Evolutionary conservation across 2,797 vertebrate genomes (phyloP), one percentile per base, ranked within the genome.

Genomic region (Hippopotamyrus pictus): DNA sequence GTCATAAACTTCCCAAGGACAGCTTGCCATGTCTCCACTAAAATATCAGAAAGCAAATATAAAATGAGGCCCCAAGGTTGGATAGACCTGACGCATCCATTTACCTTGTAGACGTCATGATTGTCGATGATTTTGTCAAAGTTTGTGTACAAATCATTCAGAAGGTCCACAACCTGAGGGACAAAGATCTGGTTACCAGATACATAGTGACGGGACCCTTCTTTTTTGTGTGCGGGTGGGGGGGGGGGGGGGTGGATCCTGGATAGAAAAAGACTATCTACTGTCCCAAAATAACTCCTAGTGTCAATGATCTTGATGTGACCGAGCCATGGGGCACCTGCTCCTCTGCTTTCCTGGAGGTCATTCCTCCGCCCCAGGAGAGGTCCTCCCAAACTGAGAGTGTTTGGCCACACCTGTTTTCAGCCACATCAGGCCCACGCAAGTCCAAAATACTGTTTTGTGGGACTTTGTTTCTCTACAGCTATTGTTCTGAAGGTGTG

Each of bases 71-170:
- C 2, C 65, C 65, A 37, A 37, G 14, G 65, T 37, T 29, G 29
- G 29, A 6, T 37, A 37, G 12, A 2, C 29, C 29, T 37, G 65
- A 73, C 29, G 29, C 12, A 37, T 73, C 12, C 65, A 17, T 65
- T 89, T 92, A 92, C 92, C 91, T 92, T 93, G 59, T 92, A 93
- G 53, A 93, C 91, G 51, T 93, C 79, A 62, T 93, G 90, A 90
- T 92, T 89, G 90, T 93, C 91, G 6, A 92, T 93, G 89, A 94
- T 92, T 86, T 92, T 92, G 90, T 93, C 92, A 37, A 92, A 93
- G 90, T 91, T 91, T 17, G 92, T 93, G 62, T 93, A 92, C 84
- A 93, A 88, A 90, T 92, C 92, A 90, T 93, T 94, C 79, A 93
- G 91, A 88, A 93, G 89, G 25, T 93, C 92, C 9, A 93, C 92